These are phyloP conservation scores for Gnathonemus echidnorhynchus DNA, from an alignment of 2,113 vertebrate genomes.

Conservation along the genomic window DNA sequence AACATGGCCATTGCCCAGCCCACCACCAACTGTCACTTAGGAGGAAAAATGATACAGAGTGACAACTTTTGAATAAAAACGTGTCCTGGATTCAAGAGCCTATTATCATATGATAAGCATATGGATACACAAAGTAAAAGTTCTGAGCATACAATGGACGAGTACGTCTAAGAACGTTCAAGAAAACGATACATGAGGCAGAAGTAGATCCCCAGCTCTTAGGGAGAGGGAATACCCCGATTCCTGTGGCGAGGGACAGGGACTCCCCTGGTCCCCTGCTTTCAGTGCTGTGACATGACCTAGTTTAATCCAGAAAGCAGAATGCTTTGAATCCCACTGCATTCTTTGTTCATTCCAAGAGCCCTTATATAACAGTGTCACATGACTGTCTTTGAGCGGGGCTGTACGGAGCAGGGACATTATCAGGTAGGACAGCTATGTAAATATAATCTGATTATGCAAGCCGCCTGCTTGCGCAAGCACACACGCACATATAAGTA, in stretches of 20 bases:
- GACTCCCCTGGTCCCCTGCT: conserved; percentile 50
- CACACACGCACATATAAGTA: conserved; percentile 19
- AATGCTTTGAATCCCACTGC: conserved; percentile 60
- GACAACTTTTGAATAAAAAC: neutral
- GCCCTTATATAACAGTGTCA: conserved; percentile 59
- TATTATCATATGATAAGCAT: neutral
- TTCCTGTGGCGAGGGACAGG: neutral
- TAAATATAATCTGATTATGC: conserved; percentile 54
- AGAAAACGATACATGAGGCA: neutral
- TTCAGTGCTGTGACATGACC: conserved; percentile 55
- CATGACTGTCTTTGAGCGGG: conserved; percentile 46
- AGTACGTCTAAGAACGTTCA: neutral
- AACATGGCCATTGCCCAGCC: neutral
- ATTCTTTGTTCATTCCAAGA: conserved; percentile 63
- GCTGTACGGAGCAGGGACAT: conserved; percentile 51
- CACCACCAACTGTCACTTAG: neutral
- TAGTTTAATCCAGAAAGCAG: conserved; percentile 49
- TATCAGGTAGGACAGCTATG: conserved; percentile 49
- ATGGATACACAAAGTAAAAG: neutral
- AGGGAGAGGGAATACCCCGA: neutral
- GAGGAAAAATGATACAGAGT: neutral
- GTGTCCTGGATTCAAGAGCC: neutral
- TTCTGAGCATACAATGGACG: neutral
- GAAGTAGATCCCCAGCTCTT: neutral
- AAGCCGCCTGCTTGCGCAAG: conserved; percentile 49